phyloP scores from a whole-genome alignment of 2,113 vertebrate genomes.

The Pangasianodon hypophthalmus region DNA sequence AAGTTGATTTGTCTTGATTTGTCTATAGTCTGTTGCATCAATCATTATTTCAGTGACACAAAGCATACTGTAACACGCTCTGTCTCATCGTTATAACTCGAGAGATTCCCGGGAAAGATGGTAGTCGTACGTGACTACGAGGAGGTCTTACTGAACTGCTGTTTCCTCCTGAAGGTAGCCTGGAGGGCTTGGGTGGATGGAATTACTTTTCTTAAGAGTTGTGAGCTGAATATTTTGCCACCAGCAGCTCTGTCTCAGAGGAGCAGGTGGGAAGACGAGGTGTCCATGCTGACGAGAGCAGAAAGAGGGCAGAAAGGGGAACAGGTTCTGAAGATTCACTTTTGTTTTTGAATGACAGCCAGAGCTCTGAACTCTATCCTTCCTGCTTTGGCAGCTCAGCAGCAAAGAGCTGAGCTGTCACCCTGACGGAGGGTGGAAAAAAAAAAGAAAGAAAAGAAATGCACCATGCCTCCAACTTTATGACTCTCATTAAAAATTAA shows the following conservation, averaged over 20 bases:
- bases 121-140: conserved; percentile 33
- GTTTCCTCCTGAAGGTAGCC: conserved; percentile 35
- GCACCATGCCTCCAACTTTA: conserved; percentile 47
- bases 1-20: not conserved
- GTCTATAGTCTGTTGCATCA: not conserved
- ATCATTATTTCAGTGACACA: conserved; percentile 11
- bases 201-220: conserved; percentile 32
- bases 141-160: conserved; percentile 37
- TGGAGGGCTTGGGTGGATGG: conserved; percentile 34
- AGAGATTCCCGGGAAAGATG: not conserved
- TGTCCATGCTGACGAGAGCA: conserved; percentile 37
- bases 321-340: conserved; percentile 14
- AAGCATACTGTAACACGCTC: conserved; percentile 7
- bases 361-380: conserved; percentile 38
- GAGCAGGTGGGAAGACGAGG: conserved; percentile 28
- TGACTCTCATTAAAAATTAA: conserved; percentile 64
- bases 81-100: not conserved
- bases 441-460: conserved; percentile 35
- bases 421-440: not conserved
- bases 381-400: not conserved
- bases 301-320: conserved; percentile 12
- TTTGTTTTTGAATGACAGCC: conserved; percentile 50
- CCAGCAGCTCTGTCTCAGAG: conserved; percentile 27
- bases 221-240: conserved; percentile 50
- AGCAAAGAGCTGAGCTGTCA: conserved; percentile 16